Percentiles rank a stretch among this genome's conserved stretches.
These are phyloP conservation scores for Polyommatus iphigenia DNA, from an alignment of 2,888 invertebrate species.

Conservation along the genomic window DNA sequence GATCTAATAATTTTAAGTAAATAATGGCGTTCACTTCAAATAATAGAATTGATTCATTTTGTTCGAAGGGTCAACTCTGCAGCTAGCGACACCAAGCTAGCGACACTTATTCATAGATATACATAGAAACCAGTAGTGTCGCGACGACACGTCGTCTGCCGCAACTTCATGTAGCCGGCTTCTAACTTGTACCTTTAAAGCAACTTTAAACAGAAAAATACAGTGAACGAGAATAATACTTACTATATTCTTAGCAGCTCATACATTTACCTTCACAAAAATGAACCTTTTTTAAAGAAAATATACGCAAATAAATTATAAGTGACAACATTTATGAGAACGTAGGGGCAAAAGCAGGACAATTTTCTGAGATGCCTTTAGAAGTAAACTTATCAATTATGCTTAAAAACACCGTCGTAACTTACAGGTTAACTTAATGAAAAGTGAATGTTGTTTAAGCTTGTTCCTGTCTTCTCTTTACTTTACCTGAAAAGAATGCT, in stretches of 20 bases:
- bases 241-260: too few relatives aligned
- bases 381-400: constrained; percentile 40
- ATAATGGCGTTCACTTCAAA: constrained; percentile 22
- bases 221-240: too few relatives aligned
- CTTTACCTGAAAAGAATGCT: constrained; percentile 21
- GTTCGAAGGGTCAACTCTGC: not conserved
- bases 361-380: constrained; percentile 22
- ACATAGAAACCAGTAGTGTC: too few relatives aligned
- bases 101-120: too few relatives aligned
- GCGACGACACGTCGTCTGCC: too few relatives aligned
- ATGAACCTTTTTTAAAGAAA: not conserved
- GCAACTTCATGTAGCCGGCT: too few relatives aligned
- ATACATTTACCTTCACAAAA: not conserved
- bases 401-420: constrained; percentile 50
- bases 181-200: too few relatives aligned
- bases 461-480: constrained; percentile 34
- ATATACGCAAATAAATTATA: constrained; percentile 13
- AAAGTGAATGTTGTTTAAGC: constrained; percentile 37
- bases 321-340: not conserved
- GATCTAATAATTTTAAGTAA: constrained; percentile 44
- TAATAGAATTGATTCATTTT: constrained; percentile 13
- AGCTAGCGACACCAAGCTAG: too few relatives aligned
- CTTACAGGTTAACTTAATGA: constrained; percentile 38
- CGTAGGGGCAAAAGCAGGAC: constrained; percentile 5
- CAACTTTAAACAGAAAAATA: not conserved